Evolutionary conservation across 2,888 invertebrate species (phyloP), one percentile per base, ranked within the genome.

Genomic region (Acleris literana): DNA sequence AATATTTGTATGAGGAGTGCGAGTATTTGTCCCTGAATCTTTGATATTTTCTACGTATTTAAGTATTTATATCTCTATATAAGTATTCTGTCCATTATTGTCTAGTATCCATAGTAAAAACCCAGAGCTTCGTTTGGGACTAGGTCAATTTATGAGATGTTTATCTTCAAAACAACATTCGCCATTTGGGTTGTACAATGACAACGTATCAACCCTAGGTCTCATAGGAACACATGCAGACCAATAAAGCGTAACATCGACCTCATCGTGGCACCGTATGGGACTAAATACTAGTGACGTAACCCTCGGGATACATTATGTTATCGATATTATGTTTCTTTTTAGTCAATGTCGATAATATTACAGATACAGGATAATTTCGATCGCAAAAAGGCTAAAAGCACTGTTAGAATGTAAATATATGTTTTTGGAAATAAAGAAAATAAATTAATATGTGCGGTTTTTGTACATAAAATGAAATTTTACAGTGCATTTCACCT

Each of bases 221-320:
- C 55, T 33, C 18, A 44, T 54, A 55, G 65, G 64, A 68, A 70
- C 74, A 70, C 69, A 74, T 69, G 73, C 74, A 73, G 75, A 77
- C 78, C 79, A 82, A 84, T 84, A 80, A 81, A 78, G 78, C 80
- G 80, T 76, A 74, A 76, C 83, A 82, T 81, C 78, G 79, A 77
- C 75, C 73, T 70, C 74, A 71, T 72, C 74, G 73, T 64, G 71
- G 71, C 68, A 63, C 62, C 70, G 70, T 67, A 69, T 69, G 69
- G 71, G 73, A 71, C 61, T 64, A 73, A 70, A 74, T 72, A 48
- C 57, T 73, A 75, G 74, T 69, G 70, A 64, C 69, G 72, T 48
- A 6, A 48, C 51, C 11, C 11, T 46, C 20, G 29, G n/a, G 7
- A 48, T 25, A 3, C 4, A 33, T 11, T 0, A 6, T 18, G 20